These are phyloP conservation scores for Brachynemurus nebulosus DNA, from an alignment of 2,888 invertebrate species.

Conservation along the genomic window DNA sequence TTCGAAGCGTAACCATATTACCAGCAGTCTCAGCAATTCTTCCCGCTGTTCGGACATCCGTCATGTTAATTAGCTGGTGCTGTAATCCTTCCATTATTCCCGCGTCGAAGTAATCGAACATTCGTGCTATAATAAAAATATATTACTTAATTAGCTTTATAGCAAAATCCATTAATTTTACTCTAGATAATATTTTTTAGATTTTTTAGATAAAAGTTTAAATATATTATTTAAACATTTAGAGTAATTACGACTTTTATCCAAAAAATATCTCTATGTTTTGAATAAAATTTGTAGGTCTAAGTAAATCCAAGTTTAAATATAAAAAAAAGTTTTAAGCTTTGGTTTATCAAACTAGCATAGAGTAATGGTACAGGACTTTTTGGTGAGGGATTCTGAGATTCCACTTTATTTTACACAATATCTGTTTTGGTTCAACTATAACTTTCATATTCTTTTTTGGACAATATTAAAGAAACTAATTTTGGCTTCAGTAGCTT, in stretches of 20 bases:
- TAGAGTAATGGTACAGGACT: too few species aligned
- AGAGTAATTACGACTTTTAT: neutral
- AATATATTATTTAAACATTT: too few species aligned
- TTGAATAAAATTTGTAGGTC: neutral
- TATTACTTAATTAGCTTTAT: too few species aligned
- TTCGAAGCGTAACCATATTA: conserved; percentile 56
- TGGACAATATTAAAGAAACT: too few species aligned
- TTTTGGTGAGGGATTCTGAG: too few species aligned
- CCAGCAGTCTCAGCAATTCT: conserved; percentile 46
- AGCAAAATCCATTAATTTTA: neutral
- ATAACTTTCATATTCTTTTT: too few species aligned
- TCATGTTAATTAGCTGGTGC: conserved; percentile 54
- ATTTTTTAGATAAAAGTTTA: too few species aligned
- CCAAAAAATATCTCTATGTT: neutral
- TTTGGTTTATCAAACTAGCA: conserved; percentile 9
- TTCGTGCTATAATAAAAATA: conserved; percentile 53
- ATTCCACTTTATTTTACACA: too few species aligned
- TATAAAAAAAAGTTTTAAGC: conserved; percentile 3
- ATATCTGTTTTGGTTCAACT: too few species aligned
- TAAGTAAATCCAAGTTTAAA: neutral
- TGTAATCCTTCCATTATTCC: conserved; percentile 87
- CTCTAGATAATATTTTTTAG: neutral
- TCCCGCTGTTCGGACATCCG: conserved; percentile 43
- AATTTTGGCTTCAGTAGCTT: too few species aligned
- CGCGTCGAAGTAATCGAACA: conserved; percentile 87